Base-by-base conservation (phyloP, 1,140 invertebrate species). In the Choristoneura fumiferana region DNA sequence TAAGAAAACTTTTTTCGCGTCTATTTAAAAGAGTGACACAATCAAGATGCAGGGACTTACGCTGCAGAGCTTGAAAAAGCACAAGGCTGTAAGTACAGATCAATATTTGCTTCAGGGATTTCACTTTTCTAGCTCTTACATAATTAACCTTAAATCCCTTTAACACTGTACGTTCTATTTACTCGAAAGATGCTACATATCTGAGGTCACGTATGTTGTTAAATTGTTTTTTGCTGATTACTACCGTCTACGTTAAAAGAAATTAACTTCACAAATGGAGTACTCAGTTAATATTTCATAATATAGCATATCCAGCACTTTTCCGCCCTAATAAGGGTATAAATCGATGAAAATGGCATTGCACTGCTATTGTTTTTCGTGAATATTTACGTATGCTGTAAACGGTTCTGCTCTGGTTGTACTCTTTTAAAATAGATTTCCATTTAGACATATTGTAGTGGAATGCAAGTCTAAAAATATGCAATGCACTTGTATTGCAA, bases 1-100 rank as follows among this genome's bases (percentile, higher is more conserved):
- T 13, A 9, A 54, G 34, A 4, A 8, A 54, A 54, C 13, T 15
- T 6, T 34, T 35, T 35, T 22, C 35, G 34, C 33, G 33, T 3
- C 43, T 12, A 49, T 29, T n/a, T 49, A 29, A 29, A 29, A 29
- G 22, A 22, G 43, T 49, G 43, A 29, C 58, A 64, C 38, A 39
- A 34, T 39, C 58, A 85, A 71, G 69, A 88, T 88, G 85, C 84
- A 87, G 62, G 85, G 85, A 22, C 53, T 88, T 35, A 81, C 76
- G 52, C 15, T 88, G 52, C 64, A 80, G 52, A 88, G 85, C 60
- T 81, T 88, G 70, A 88, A 83, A 65, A 87, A 79, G 63, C 85
- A 88, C 65, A 87, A 87, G 63, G 85, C 85, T 66, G 85, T 88
- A 67, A 87, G 82, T 82, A 57, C 55, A 65, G 60, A 57, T 52